Percentiles rank a stretch among this genome's conserved stretches.
These are phyloP conservation scores for Procavia capensis DNA, from an alignment of 2,113 vertebrate genomes.

Conservation along the genomic window DNA sequence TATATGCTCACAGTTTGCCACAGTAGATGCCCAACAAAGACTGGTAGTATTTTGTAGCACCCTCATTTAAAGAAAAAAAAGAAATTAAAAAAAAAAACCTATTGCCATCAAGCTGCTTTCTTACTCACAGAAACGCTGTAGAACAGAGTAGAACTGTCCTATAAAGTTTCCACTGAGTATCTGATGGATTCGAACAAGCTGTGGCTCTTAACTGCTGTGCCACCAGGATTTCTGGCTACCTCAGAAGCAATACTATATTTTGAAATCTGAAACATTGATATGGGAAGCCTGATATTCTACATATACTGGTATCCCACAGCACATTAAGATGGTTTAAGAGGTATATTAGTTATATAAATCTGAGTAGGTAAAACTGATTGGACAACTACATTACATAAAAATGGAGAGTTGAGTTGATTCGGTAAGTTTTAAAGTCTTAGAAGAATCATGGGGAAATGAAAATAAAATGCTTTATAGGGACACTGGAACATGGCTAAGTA, in stretches of 20 bases:
- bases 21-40: neutral
- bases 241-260: neutral
- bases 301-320: neutral
- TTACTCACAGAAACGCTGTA: too few species aligned
- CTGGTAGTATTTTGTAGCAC: neutral
- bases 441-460: constrained; percentile 9
- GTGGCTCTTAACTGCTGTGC: too few species aligned
- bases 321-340: neutral
- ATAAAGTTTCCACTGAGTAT: too few species aligned
- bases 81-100: neutral
- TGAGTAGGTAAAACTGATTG: neutral
- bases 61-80: too few species aligned
- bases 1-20: neutral
- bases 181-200: too few species aligned
- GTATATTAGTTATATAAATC: neutral
- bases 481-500: neutral
- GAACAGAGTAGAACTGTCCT: too few species aligned
- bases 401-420: neutral
- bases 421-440: neutral
- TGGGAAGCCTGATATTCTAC: neutral
- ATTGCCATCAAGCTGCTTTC: too few species aligned
- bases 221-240: neutral
- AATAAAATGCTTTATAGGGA: neutral
- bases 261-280: neutral
- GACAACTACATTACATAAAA: neutral